These are phyloP conservation scores for Rhabditoides inermis DNA, from an alignment of 2,888 invertebrate species.

Conservation along the genomic window DNA sequence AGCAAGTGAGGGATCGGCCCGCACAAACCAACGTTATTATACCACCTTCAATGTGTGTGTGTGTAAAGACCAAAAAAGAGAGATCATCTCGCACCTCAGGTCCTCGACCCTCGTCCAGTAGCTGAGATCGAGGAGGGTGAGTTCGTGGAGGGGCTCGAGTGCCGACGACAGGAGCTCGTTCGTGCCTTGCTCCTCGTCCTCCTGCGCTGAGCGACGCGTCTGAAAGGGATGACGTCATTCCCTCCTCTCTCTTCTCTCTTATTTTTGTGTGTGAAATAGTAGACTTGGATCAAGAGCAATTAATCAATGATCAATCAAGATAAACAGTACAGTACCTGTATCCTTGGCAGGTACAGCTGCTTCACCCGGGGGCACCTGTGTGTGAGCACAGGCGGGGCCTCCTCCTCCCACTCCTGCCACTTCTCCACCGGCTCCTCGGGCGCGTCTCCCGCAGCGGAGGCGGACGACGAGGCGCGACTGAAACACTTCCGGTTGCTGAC, in stretches of 20 bases:
- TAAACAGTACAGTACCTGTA: neutral
- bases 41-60: too few relatives aligned
- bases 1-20: too few relatives aligned
- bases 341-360: conserved; percentile 15
- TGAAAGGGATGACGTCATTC: too few relatives aligned
- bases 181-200: conserved; percentile 22
- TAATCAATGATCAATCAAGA: too few relatives aligned
- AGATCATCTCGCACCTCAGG: too few relatives aligned
- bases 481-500: too few relatives aligned
- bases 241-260: too few relatives aligned
- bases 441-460: conserved; percentile 3
- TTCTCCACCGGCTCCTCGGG: neutral
- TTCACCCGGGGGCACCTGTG: conserved; percentile 21
- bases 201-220: conserved; percentile 8
- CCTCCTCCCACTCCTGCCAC: conserved; percentile 8
- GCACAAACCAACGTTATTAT: too few relatives aligned
- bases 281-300: too few relatives aligned
- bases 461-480: conserved; percentile 5
- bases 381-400: conserved; percentile 24
- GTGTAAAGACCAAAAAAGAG: neutral
- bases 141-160: conserved; percentile 21
- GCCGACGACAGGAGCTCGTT: conserved; percentile 27
- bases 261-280: too few relatives aligned
- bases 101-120: conserved; percentile 42
- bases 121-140: conserved; percentile 36